These are phyloP conservation scores for Maconellicoccus hirsutus DNA, from an alignment of 1,140 invertebrate species.

Conservation along the genomic window DNA sequence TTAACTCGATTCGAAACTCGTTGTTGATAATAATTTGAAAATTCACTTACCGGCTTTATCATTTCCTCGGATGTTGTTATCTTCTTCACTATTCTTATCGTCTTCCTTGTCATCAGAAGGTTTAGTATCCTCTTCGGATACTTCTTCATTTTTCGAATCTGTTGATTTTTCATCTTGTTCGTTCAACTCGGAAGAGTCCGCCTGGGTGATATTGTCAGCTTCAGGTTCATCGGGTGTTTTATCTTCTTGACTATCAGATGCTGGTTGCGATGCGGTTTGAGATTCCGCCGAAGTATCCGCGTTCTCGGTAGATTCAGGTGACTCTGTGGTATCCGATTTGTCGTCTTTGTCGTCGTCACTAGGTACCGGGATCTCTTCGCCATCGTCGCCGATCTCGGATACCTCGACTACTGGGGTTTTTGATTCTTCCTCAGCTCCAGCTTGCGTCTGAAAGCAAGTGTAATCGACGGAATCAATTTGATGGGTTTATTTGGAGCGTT, in stretches of 20 bases:
- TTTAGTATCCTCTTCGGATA: background rate
- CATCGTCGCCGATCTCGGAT: background rate
- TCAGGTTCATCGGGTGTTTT: background rate
- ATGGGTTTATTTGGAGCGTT: background rate
- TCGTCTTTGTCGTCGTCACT: background rate
- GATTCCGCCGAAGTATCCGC: background rate
- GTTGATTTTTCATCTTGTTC: too few species aligned
- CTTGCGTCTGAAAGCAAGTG: background rate
- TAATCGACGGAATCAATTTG: background rate
- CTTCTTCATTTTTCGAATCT: background rate
- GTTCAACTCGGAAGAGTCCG: background rate
- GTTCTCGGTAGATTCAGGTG: background rate
- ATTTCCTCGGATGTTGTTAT: background rate
- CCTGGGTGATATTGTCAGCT: background rate
- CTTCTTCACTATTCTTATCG: background rate
- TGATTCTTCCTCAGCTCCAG: slow-evolving; percentile 16
- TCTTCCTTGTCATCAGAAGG: too few species aligned
- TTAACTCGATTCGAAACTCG: too few species aligned
- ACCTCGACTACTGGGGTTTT: slow-evolving; percentile 6
- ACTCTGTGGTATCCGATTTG: background rate
- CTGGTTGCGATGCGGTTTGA: background rate
- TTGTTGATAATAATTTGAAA: too few species aligned
- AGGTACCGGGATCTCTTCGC: background rate
- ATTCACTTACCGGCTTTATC: too few species aligned
- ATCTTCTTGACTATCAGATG: background rate